A percentile compares a stretch with the other conserved stretches of the same genome.
Conservation (phyloP, 2,888 invertebrate genomes). For the Apodemia hepburni region DNA sequence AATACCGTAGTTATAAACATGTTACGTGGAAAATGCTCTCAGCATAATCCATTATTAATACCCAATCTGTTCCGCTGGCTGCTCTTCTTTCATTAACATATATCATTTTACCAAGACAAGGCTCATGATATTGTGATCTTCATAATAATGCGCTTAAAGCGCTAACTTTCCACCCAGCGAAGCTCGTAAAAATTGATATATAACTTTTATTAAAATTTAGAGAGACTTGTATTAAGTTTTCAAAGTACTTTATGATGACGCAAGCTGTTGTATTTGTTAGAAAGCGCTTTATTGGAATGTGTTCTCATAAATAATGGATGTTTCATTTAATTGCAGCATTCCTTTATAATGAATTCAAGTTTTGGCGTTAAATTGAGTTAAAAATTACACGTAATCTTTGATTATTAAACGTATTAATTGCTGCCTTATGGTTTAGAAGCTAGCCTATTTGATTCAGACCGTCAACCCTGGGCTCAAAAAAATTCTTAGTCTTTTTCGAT, state of each 20-base stretch:
- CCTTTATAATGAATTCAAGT: not conserved
- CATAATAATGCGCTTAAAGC: slow-evolving; percentile 21
- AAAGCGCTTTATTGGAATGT: slow-evolving; percentile 11
- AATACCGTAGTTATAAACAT: slow-evolving; percentile 3
- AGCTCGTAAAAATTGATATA: slow-evolving; percentile 28
- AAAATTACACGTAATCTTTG: not conserved
- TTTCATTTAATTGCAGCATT: not conserved
- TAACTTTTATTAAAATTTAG: slow-evolving; percentile 23
- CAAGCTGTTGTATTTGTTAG: slow-evolving; percentile 12
- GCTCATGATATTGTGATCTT: slow-evolving; percentile 39
- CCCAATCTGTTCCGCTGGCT: slow-evolving; percentile 53
- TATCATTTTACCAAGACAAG: slow-evolving; percentile 41
- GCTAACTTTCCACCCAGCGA: slow-evolving; percentile 24
- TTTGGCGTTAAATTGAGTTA: not conserved
- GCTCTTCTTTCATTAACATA: slow-evolving; percentile 52
- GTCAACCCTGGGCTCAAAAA: too few relatives aligned
- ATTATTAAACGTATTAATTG: too few relatives aligned
- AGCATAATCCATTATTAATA: slow-evolving; percentile 48
- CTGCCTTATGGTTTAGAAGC: too few relatives aligned
- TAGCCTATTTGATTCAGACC: too few relatives aligned
- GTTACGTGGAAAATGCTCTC: slow-evolving; percentile 20
- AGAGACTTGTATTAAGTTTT: slow-evolving; percentile 13
- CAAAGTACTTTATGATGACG: slow-evolving; percentile 11
- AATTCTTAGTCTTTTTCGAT: too few relatives aligned
- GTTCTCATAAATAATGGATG: slow-evolving; percentile 6